Percentiles rank a stretch among this genome's conserved stretches.
These are phyloP conservation scores for Fundulus diaphanus DNA, from an alignment of 2,797 vertebrate species.

Conservation along the genomic window DNA sequence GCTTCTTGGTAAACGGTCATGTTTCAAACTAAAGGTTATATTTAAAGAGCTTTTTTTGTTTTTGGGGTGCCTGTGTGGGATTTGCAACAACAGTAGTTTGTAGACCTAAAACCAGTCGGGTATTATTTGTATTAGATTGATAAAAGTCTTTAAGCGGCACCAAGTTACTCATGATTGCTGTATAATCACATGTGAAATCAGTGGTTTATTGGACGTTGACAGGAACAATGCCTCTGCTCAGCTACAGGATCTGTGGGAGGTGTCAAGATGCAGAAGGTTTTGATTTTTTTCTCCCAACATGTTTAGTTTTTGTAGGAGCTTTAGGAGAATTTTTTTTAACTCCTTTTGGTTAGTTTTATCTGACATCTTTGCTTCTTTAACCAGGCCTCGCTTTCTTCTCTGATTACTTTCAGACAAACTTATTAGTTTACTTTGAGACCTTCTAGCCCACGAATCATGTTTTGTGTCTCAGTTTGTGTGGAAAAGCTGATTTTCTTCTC, in stretches of 20 bases:
- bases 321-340: neutral
- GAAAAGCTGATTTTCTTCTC: too few relatives aligned
- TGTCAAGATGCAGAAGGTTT: neutral
- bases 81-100: neutral
- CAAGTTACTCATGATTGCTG: neutral
- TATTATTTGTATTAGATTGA: neutral
- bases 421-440: too few relatives aligned
- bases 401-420: neutral
- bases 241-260: neutral
- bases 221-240: neutral
- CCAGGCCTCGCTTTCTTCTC: neutral
- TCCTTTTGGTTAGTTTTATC: neutral
- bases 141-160: too few relatives aligned
- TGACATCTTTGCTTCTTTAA: neutral
- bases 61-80: too few relatives aligned
- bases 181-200: neutral
- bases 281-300: neutral
- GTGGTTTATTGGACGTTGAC: neutral
- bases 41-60: neutral
- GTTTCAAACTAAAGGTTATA: neutral
- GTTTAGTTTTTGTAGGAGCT: neutral
- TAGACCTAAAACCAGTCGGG: neutral
- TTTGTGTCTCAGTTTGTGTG: too few relatives aligned
- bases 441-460: too few relatives aligned
- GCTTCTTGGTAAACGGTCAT: too few relatives aligned